Percentiles rank a stretch among this genome's conserved stretches.
phyloP scores from a whole-genome alignment of 2,888 invertebrate genomes.

The Boloria euphrosyne region DNA sequence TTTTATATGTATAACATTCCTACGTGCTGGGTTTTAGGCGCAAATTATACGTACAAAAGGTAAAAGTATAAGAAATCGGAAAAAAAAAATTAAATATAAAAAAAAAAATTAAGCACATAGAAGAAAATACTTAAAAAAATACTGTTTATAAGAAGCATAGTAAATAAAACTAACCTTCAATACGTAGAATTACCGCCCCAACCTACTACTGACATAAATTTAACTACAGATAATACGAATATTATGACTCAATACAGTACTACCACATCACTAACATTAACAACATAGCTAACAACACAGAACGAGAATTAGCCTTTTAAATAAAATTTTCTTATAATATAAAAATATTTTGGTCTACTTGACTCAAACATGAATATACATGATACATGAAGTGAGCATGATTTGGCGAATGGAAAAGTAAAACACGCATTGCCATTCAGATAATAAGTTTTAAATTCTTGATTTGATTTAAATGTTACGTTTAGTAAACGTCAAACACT shows the following conservation, averaged over 20 bases:
- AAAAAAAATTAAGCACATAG: neutral
- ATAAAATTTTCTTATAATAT: conserved; percentile 37
- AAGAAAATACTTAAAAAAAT: conserved; percentile 18
- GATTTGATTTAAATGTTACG: too few relatives aligned
- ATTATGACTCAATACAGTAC: conserved; percentile 54
- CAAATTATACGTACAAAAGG: conserved; percentile 39
- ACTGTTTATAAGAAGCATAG: too few relatives aligned
- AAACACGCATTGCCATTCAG: conserved; percentile 35
- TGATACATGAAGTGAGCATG: conserved; percentile 31
- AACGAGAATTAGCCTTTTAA: conserved; percentile 27
- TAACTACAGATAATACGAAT: conserved; percentile 47
- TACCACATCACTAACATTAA: conserved; percentile 35
- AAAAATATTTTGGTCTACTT: conserved; percentile 48
- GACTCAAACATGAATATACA: conserved; percentile 41
- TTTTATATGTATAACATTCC: conserved; percentile 33
- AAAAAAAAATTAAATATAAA: conserved; percentile 6
- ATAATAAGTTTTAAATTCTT: neutral
- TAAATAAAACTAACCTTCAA: conserved; percentile 1
- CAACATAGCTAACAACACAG: neutral
- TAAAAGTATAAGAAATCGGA: conserved; percentile 7
- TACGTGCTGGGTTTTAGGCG: conserved; percentile 41
- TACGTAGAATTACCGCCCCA: conserved; percentile 38
- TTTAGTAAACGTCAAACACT: too few relatives aligned
- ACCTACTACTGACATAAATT: conserved; percentile 40
- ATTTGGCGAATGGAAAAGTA: conserved; percentile 29